Evolutionary conservation across 2,797 vertebrate genomes (phyloP), one percentile per base, ranked within the genome.

Genomic region (Ceryle rudis): DNA sequence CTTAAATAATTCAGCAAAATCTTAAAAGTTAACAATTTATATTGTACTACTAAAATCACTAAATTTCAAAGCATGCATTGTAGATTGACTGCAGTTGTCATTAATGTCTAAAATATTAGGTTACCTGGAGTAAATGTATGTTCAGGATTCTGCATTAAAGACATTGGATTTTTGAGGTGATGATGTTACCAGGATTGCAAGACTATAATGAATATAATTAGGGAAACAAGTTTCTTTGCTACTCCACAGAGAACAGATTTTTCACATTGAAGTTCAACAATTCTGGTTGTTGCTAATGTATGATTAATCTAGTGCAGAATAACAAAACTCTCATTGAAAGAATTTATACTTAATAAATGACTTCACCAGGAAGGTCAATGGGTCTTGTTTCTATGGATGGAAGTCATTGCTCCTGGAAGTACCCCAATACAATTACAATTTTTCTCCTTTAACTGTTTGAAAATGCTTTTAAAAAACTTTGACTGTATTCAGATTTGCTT

Each of bases 131-230:
- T 54, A 96, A 81, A 85, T 70, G 2, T 35, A n/a, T 84, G 37
- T 91, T 75, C 74, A 67, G 23, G 54, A 52, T 78, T 67, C 52
- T 91, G 61, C 54, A 60, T 94, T 90, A 73, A 95, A 86, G n/a
- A 60, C 3, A 9, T 16, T 4, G 6, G 1, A 74, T 92, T 93
- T 91, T 37, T 42, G 65, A 61, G 29, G 37, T 89, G 72, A 84
- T 87, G 62, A 88, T 74, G 55, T 93, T 90, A 89, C 26, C 51
- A 84, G 71, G 20, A 39, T 84, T 87, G 47, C 41, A 89, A 57
- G 64, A 75, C 37, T 72, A 52, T 71, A 95, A 42, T 64, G 33
- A 93, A 49, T 70, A 89, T 69, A 62, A 69, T 16, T 90, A 66
- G 60, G 8, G 39, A 91, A 96, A 85, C 37, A 85, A 81, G 46